phyloP scores from a whole-genome alignment of 2,888 invertebrate genomes.

The Chalcis sispes region DNA sequence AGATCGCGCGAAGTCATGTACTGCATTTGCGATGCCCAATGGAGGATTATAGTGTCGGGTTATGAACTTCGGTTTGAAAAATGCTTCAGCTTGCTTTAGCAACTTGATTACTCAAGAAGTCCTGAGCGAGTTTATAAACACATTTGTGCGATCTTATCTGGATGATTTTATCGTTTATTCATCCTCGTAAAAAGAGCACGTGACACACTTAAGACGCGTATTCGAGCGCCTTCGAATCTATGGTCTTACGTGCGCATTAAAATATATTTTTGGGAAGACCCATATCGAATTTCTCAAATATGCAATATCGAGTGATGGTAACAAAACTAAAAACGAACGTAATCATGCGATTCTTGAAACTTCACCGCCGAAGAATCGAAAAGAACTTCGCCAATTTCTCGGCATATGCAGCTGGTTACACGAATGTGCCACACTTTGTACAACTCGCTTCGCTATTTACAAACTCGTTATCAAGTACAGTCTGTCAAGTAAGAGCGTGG shows the following conservation, averaged over 20 bases:
- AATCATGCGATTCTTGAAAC: background rate
- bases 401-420: background rate
- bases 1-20: conserved; percentile 52
- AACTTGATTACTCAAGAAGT: background rate
- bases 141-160: background rate
- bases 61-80: conserved; percentile 1
- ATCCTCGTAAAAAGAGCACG: background rate
- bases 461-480: background rate
- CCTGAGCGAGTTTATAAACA: background rate
- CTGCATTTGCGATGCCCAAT: conserved; percentile 63
- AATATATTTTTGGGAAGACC: background rate
- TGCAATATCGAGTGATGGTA: background rate
- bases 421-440: background rate
- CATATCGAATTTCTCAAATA: background rate
- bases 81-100: background rate
- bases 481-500: too few species aligned
- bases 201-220: background rate
- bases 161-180: conserved; percentile 1
- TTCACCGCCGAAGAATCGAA: background rate
- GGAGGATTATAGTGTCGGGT: background rate
- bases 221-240: background rate
- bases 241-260: background rate
- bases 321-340: background rate
- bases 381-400: background rate
- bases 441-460: background rate